Conservation (phyloP, 2,797 vertebrate genomes). For the Sebastes minor region DNA sequence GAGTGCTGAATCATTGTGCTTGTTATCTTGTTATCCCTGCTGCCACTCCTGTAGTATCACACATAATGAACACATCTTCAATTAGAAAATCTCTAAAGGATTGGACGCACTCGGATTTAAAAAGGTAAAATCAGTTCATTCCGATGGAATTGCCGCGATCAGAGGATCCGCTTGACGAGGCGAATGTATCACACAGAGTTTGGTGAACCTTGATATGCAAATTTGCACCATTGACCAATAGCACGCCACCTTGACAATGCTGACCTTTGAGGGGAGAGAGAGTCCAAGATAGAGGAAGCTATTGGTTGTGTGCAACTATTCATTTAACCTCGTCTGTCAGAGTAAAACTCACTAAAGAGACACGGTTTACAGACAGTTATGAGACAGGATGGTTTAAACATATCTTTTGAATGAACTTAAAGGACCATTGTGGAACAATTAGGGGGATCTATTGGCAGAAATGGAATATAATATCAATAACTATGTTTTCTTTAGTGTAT, state of each 20-base stretch:
- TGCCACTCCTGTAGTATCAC: neutral
- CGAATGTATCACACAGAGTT: neutral
- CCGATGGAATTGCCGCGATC: neutral
- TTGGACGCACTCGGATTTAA: neutral
- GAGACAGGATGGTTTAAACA: neutral
- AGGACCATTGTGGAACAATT: no score
- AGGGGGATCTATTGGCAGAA: no score
- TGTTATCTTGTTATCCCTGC: slow-evolving; percentile 20
- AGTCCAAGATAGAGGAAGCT: neutral
- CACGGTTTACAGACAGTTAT: neutral
- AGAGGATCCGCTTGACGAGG: neutral
- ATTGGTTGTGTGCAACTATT: neutral
- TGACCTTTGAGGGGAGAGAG: neutral
- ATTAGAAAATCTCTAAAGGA: slow-evolving; percentile 4
- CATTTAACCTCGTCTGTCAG: neutral
- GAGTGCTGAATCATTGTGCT: neutral
- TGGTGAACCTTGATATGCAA: neutral
- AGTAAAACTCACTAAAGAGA: no score
- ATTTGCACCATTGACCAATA: neutral
- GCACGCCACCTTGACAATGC: neutral
- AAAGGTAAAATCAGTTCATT: neutral
- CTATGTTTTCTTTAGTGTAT: no score
- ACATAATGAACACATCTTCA: slow-evolving; percentile 4
- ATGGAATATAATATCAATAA: no score
- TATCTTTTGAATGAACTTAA: neutral